These are phyloP conservation scores for Muscina levida DNA, from an alignment of 2,888 invertebrate species.

Conservation along the genomic window DNA sequence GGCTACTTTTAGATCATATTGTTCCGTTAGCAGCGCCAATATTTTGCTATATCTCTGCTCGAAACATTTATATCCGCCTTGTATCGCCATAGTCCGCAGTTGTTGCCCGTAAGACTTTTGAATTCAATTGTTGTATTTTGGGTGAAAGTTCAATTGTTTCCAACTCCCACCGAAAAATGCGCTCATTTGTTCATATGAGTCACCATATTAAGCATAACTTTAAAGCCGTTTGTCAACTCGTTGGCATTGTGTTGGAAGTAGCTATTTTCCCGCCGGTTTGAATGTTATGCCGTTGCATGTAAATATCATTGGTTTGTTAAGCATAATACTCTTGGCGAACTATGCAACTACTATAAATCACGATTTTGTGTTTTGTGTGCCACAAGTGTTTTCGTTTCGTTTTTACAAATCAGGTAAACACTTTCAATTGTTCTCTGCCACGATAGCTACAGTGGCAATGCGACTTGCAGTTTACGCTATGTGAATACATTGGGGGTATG, in stretches of 20 bases:
- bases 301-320: neutral
- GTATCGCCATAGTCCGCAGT: no score
- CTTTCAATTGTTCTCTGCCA: conserved; percentile 35
- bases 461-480: neutral
- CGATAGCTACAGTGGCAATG: neutral
- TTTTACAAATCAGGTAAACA: conserved; percentile 51
- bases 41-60: no score
- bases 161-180: conserved; percentile 15
- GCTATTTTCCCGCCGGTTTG: no score
- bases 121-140: no score
- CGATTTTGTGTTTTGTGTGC: conserved; percentile 42
- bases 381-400: conserved; percentile 49
- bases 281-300: no score
- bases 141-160: neutral
- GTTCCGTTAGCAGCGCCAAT: no score
- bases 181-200: conserved; percentile 38
- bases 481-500: neutral
- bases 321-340: neutral
- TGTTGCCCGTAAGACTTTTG: no score
- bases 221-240: no score
- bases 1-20: no score
- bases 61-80: no score
- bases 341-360: conserved; percentile 46
- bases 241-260: no score
- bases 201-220: conserved; percentile 34